phyloP scores from a whole-genome alignment of 2,113 vertebrate species.

The Cyrtonyx montezumae region DNA sequence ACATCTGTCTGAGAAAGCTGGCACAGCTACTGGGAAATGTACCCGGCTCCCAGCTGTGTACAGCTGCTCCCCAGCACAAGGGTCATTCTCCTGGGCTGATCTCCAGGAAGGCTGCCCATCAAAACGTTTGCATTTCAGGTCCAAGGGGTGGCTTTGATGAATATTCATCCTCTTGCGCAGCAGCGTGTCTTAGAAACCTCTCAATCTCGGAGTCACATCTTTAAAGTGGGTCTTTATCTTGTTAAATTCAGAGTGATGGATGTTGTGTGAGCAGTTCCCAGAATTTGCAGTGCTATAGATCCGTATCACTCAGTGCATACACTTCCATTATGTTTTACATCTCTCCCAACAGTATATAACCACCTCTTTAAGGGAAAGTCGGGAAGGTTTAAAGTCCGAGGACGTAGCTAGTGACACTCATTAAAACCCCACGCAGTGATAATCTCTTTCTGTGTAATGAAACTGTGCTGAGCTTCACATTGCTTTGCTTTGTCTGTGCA shows the following conservation, averaged over 20 bases:
- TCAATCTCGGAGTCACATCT: background rate
- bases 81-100: background rate
- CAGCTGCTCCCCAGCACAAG: background rate
- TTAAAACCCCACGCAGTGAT: background rate
- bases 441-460: background rate
- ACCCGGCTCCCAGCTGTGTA: background rate
- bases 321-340: background rate
- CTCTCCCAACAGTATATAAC: background rate
- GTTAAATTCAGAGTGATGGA: background rate
- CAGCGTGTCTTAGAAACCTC: background rate
- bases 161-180: background rate
- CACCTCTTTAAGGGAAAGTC: background rate
- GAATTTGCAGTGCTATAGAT: background rate
- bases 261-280: background rate
- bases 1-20: background rate
- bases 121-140: background rate
- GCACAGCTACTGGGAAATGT: background rate
- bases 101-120: background rate
- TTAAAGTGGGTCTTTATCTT: background rate
- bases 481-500: constrained; percentile 72
- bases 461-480: background rate
- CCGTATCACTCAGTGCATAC: background rate
- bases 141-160: background rate
- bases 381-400: background rate
- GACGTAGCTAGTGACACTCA: background rate